Evolutionary conservation across 2,888 invertebrate genomes (phyloP), one percentile per base, ranked within the genome.

Genomic region (Meta bourneti): DNA sequence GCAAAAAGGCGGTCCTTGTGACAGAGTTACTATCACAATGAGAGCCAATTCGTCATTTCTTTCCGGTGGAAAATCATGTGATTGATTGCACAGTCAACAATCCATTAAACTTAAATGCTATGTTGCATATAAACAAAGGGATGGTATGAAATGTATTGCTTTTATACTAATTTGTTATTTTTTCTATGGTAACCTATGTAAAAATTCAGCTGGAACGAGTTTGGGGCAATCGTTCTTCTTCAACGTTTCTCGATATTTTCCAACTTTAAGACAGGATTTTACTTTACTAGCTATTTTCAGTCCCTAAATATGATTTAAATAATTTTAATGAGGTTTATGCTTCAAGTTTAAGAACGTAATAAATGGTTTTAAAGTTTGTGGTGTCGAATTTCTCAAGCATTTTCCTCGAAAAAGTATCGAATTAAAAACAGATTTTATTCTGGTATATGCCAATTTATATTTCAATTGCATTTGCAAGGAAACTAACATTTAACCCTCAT

Each of bases 41-140:
- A 19, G 49, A 48, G 61, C 19, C 69, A 48, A 81, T 69, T 48
- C 51, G 70, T 82, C 52, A 71, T 71, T 82, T 13, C 52, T 52
- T 51, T 71, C 20, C 19, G 72, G 13, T 13, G 71, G 19, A 72
- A 82, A 51, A 52, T 72, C 49, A 71, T 20, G 82, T 71, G 82
- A 71, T 71, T 82, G 82, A 82, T 82, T 82, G 82, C 49, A 11
- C 72, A 51, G 71, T 71, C 82, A 71, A 51, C 71, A 20, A 82
- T 72, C 72, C 49, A 82, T 72, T 71, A 51, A 16, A 9, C 51
- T 19, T 71, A 51, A 82, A 51, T 82, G 71, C n/a, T 19, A 72
- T 51, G 72, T 75, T 61, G 61, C 61, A 61, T 9, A 16, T 11
- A 61, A 61, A 61, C 16, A 61, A 61, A 61, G 9, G 61, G 16